A percentile compares a stretch with the other conserved stretches of the same genome.
These are phyloP conservation scores for Lycia hirtaria DNA, from an alignment of 2,888 invertebrate species.

Conservation along the genomic window DNA sequence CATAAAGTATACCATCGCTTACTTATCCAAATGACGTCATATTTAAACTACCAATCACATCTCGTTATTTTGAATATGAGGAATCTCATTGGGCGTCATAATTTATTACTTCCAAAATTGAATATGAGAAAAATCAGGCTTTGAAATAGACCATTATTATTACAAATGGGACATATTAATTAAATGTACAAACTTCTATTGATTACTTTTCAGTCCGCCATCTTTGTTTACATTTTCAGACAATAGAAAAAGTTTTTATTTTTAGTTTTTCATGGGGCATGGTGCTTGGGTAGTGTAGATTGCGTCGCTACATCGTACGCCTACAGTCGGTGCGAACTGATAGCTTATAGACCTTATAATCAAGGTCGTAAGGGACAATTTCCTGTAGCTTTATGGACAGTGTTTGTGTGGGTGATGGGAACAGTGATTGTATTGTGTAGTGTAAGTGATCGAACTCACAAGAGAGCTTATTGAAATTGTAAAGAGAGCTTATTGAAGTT, in stretches of 20 bases:
- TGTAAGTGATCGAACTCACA: slow-evolving; percentile 21
- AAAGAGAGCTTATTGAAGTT: slow-evolving; percentile 5
- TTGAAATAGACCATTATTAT: too few species aligned
- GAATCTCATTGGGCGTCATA: too few species aligned
- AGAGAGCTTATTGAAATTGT: slow-evolving; percentile 4
- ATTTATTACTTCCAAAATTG: too few species aligned
- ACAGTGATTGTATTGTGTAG: slow-evolving; percentile 30
- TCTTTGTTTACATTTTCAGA: slow-evolving; percentile 2
- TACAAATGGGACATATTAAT: too few species aligned
- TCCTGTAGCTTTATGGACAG: slow-evolving; percentile 37
- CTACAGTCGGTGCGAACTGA: slow-evolving; percentile 54
- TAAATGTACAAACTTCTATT: too few species aligned
- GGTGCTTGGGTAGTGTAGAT: slow-evolving; percentile 55
- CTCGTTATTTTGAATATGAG: too few species aligned
- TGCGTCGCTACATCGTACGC: slow-evolving; percentile 36
- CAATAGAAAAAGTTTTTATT: slow-evolving; percentile 21
- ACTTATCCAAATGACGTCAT: too few species aligned
- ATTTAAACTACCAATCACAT: too few species aligned
- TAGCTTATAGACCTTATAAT: slow-evolving; percentile 44
- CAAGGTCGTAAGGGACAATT: slow-evolving; percentile 43
- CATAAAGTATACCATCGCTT: too few species aligned
- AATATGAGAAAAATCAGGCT: too few species aligned
- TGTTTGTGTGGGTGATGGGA: slow-evolving; percentile 16
- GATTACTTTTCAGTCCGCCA: neutral
- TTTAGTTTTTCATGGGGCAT: slow-evolving; percentile 47